Conservation (phyloP, 2,113 vertebrate species). For the Dascyllus trimaculatus region DNA sequence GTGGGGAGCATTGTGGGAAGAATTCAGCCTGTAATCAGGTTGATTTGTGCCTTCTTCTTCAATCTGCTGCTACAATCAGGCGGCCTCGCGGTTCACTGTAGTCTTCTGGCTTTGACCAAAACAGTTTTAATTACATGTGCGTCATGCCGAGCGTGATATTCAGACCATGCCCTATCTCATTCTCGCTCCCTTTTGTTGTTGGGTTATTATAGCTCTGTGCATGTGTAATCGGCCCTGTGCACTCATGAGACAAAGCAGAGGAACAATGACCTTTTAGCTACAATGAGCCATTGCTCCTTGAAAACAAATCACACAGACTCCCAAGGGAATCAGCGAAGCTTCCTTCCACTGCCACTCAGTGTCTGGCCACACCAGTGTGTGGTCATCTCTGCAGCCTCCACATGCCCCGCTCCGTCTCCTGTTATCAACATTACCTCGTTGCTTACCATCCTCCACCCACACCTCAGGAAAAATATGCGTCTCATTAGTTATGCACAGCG, state of each 20-base stretch:
- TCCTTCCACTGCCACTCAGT: conserved; percentile 31
- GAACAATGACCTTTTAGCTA: conserved; percentile 68
- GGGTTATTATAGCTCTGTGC: conserved; percentile 49
- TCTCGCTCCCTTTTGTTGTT: conserved; percentile 45
- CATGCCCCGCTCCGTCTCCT: not conserved
- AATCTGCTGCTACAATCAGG: conserved; percentile 26
- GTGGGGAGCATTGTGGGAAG: conserved; percentile 3
- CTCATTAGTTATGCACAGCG: conserved; percentile 59
- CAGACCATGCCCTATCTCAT: conserved; percentile 10
- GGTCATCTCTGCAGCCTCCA: conserved; percentile 22
- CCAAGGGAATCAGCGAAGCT: not conserved
- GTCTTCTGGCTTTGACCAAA: conserved; percentile 22
- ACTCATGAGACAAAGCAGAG: conserved; percentile 41
- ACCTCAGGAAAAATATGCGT: conserved; percentile 42
- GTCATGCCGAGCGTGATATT: conserved; percentile 15
- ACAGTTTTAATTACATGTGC: conserved; percentile 44
- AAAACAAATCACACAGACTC: conserved; percentile 59
- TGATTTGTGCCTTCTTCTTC: conserved; percentile 22
- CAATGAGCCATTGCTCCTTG: conserved; percentile 38
- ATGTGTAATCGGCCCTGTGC: conserved; percentile 44
- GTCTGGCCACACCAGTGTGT: conserved; percentile 1
- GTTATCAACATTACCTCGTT: conserved; percentile 8
- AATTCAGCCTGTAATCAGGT: conserved; percentile 16
- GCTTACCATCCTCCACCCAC: conserved; percentile 38
- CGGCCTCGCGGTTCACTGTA: conserved; percentile 7